phyloP scores from a whole-genome alignment of 2,888 invertebrate species.

The Cryptus viduatorius region DNA sequence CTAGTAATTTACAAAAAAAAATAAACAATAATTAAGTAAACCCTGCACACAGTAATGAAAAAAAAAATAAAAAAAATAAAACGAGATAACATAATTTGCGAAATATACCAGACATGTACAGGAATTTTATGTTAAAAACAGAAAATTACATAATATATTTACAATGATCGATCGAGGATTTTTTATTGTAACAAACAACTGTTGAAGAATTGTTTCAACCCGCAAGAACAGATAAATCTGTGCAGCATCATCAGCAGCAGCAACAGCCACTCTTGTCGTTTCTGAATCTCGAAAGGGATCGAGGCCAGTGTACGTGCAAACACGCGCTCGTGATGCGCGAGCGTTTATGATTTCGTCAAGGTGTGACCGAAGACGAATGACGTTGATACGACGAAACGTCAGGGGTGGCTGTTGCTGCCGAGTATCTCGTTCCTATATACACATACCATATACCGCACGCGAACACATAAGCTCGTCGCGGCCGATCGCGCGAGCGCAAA shows the following conservation, averaged over 20 bases:
- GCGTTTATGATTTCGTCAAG: slow-evolving; percentile 75
- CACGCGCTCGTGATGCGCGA: slow-evolving; percentile 40
- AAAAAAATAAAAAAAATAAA: background rate
- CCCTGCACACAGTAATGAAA: slow-evolving; percentile 10
- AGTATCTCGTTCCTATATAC: slow-evolving; percentile 61
- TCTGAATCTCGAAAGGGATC: background rate
- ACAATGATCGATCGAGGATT: slow-evolving; percentile 16
- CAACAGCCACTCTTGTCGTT: background rate
- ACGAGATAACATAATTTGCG: slow-evolving; percentile 32
- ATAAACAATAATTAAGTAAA: background rate
- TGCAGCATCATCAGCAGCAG: background rate
- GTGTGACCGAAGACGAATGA: slow-evolving; percentile 77
- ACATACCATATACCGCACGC: background rate
- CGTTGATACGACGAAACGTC: slow-evolving; percentile 74
- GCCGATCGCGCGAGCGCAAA: slow-evolving; percentile 68
- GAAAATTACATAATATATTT: slow-evolving; percentile 8
- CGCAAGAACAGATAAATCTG: background rate
- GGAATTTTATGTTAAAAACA: slow-evolving; percentile 7
- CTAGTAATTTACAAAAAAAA: slow-evolving; percentile 30
- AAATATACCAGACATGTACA: background rate
- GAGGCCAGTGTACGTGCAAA: slow-evolving; percentile 26
- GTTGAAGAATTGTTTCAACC: background rate
- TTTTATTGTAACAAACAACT: background rate
- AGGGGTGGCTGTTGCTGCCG: slow-evolving; percentile 59
- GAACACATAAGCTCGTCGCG: slow-evolving; percentile 15